These are phyloP conservation scores for Oenanthe oenanthe DNA, from an alignment of 2,113 vertebrate species.

Conservation along the genomic window DNA sequence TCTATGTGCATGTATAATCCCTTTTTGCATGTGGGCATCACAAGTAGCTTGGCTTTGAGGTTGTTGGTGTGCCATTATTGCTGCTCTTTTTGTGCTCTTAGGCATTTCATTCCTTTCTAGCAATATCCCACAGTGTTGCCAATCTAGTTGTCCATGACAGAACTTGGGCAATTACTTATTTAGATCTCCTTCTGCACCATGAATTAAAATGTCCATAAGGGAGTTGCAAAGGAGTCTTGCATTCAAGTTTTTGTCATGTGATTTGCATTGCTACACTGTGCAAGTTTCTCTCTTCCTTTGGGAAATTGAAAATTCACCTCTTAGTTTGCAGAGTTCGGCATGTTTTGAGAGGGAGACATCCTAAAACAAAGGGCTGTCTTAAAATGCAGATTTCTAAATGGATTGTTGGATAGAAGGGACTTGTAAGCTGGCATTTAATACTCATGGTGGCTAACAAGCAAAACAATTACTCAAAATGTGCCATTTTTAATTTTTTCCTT, in stretches of 20 bases:
- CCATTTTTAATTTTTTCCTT: neutral
- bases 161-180: neutral
- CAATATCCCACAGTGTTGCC: neutral
- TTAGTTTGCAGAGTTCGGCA: neutral
- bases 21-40: neutral
- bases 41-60: neutral
- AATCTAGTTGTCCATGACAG: neutral
- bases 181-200: neutral
- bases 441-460: neutral
- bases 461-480: neutral
- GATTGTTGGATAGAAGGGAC: neutral
- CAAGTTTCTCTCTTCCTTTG: neutral
- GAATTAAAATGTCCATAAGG: neutral
- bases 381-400: neutral
- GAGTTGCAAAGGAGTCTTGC: neutral
- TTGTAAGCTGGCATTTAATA: neutral
- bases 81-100: neutral
- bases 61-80: neutral
- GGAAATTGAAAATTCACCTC: neutral
- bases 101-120: neutral
- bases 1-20: neutral
- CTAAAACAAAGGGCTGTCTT: neutral
- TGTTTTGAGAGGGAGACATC: neutral
- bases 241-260: neutral
- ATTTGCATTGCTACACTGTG: neutral